phyloP scores from a whole-genome alignment of 2,888 invertebrate genomes.

The Drosophila pegasa region DNA sequence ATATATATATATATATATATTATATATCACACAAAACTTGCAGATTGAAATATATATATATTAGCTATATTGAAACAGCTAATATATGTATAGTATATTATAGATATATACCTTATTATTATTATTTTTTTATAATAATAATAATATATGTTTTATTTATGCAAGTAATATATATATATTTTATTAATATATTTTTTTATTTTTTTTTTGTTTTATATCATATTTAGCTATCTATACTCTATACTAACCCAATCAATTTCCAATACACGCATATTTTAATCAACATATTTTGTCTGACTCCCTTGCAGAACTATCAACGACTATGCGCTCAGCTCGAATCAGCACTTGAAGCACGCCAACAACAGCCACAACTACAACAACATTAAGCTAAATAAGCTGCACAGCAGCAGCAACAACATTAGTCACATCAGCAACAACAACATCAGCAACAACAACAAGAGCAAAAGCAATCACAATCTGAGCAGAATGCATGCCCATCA shows the following conservation, averaged over 20 bases:
- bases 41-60: no score
- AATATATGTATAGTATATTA: no score
- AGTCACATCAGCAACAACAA: slow-evolving; percentile 18
- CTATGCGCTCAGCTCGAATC: slow-evolving; percentile 77
- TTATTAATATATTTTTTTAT: no score
- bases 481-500: slow-evolving; percentile 84
- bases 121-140: no score
- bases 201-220: neutral
- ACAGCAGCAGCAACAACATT: slow-evolving; percentile 38
- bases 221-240: neutral
- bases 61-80: no score
- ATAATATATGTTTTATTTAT: no score
- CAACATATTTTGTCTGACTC: neutral
- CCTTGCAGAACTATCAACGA: slow-evolving; percentile 81
- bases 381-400: slow-evolving; percentile 43
- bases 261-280: neutral
- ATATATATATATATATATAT: no score
- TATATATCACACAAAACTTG: no score
- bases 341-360: slow-evolving; percentile 50
- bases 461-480: slow-evolving; percentile 38
- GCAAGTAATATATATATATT: no score
- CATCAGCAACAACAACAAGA: slow-evolving; percentile 29
- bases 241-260: neutral
- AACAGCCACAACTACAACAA: slow-evolving; percentile 28
- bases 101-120: no score